Percentiles rank a stretch among this genome's conserved stretches.
Evolutionary conservation across 2,888 invertebrate genomes (phyloP).

Genomic region (Drosophila histrio): DNA sequence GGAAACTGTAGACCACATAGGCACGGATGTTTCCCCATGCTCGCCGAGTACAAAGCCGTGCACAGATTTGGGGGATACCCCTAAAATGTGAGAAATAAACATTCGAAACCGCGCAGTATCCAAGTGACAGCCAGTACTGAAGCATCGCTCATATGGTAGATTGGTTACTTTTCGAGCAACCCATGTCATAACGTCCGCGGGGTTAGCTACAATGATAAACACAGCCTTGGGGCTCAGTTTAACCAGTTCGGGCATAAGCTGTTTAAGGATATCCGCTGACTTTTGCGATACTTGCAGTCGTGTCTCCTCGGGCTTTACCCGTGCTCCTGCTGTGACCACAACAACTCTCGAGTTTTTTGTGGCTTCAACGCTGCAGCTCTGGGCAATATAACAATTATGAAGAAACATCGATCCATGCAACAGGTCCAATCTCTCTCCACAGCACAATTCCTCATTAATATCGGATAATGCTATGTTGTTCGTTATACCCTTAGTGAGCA

Average conservation of each 20-base stretch:
- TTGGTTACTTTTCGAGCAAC: conserved; percentile 95
- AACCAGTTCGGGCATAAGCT: conserved; percentile 87
- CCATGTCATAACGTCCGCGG: conserved; percentile 94
- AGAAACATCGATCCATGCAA: conserved; percentile 91
- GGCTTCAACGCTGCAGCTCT: conserved; percentile 87
- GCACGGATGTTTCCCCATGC: conserved; percentile 93
- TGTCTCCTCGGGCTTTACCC: conserved; percentile 91
- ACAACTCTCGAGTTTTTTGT: conserved; percentile 91
- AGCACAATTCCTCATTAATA: conserved; percentile 89
- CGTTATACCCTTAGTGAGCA: conserved; percentile 91
- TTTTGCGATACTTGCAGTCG: conserved; percentile 91
- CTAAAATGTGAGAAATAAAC: conserved; percentile 90
- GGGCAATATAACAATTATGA: conserved; percentile 89
- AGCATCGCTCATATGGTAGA: conserved; percentile 91
- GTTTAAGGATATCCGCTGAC: conserved; percentile 92
- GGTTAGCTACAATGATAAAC: conserved; percentile 92
- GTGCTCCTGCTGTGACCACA: conserved; percentile 93
- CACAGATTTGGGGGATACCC: conserved; percentile 90
- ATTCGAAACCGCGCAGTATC: conserved; percentile 95
- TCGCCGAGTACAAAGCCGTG: conserved; percentile 96
- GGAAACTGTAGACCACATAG: conserved; percentile 95
- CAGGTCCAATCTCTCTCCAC: conserved; percentile 37
- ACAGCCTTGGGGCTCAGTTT: conserved; percentile 91
- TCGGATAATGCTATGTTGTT: conserved; percentile 92
- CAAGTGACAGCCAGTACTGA: conserved; percentile 95